Base-by-base conservation (phyloP, 92 coral and sea anemone genomes). In the Porites lobata region DNA sequence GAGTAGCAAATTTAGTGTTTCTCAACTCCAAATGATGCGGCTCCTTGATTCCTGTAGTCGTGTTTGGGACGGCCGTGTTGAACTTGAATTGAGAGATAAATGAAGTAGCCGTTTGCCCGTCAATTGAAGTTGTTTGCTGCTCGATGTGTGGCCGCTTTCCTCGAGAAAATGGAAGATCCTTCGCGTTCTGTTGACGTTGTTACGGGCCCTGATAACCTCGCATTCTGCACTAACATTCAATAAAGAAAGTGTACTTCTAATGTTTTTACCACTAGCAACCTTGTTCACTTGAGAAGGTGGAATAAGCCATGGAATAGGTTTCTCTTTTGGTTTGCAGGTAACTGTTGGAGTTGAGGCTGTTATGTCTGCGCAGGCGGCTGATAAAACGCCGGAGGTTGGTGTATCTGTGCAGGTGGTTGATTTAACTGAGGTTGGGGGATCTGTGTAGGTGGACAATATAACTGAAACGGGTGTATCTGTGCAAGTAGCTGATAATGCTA, bases 111-210 rank as follows among this genome's bases (percentile, higher is more conserved):
- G 52, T 52, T 10, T 74, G 74, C 52, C 10, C 22, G 6, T 67
- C 12, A 24, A 43, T 5, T 9, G 21, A 67, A 2, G 43, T 53
- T 43, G 2, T 22, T 52, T 52, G 63, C 62, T n/a, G 1, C 19
- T 74, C 63, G 56, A 20, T 52, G 26, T 52, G 22, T 74, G 14
- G 78, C 63, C 78, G 62, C 38, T 52, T 74, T 20, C 15, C 78
- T 2, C 47, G 62, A 11, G 17, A 52, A 24, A 15, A 1, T 18
- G 78, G 19, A 19, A n/a, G 3, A 51, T 52, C 32, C 15, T n/a
- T 5, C 3, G 5, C 78, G 3, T 10, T 14, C 38, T 67, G 43
- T 67, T 67, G 38, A 8, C 71, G 10, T 1, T 74, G 62, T 21
- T 20, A 13, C 26, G 0, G 58, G 15, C 17, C 10, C 14, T 51